Conservation (phyloP, 2,113 vertebrate genomes). For the Coreoperca whiteheadi region DNA sequence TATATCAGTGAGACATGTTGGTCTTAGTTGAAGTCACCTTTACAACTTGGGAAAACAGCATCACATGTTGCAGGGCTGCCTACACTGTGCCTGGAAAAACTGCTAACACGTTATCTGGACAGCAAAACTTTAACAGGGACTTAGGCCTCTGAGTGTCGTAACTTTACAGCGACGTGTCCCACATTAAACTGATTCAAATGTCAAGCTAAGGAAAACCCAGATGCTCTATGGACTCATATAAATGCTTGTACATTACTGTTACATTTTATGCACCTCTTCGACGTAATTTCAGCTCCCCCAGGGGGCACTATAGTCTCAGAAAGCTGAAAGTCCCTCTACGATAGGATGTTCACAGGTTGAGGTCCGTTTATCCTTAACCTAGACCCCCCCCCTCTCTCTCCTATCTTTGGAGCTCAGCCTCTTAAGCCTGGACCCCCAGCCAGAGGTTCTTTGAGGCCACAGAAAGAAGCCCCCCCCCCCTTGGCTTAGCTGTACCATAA, state of each 20-base stretch:
- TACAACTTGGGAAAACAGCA: slow-evolving; percentile 50
- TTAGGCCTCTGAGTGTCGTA: slow-evolving; percentile 46
- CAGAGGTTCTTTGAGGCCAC: slow-evolving; percentile 80
- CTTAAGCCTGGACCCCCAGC: slow-evolving; percentile 73
- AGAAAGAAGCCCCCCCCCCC: slow-evolving; percentile 55
- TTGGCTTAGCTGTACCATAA: slow-evolving; percentile 75
- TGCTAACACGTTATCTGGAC: slow-evolving; percentile 70
- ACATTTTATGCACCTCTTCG: slow-evolving; percentile 42
- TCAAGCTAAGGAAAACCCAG: slow-evolving; percentile 63
- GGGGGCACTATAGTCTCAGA: slow-evolving; percentile 55
- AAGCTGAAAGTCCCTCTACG: slow-evolving; percentile 30
- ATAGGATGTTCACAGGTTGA: slow-evolving; percentile 62
- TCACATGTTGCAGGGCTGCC: slow-evolving; percentile 52
- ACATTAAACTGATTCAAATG: slow-evolving; percentile 65
- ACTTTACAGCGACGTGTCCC: slow-evolving; percentile 49
- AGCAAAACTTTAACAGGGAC: slow-evolving; percentile 57
- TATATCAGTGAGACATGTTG: neutral
- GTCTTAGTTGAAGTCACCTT: slow-evolving; percentile 6
- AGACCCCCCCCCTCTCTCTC: slow-evolving; percentile 7
- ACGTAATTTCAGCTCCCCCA: slow-evolving; percentile 51
- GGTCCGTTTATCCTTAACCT: slow-evolving; percentile 69
- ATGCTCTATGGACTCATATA: slow-evolving; percentile 39
- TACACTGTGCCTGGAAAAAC: slow-evolving; percentile 58
- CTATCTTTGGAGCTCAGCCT: slow-evolving; percentile 72
- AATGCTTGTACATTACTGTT: slow-evolving; percentile 61